These are phyloP conservation scores for Microcebus tavaratra DNA, from an alignment of 2,113 vertebrate species.

Conservation along the genomic window DNA sequence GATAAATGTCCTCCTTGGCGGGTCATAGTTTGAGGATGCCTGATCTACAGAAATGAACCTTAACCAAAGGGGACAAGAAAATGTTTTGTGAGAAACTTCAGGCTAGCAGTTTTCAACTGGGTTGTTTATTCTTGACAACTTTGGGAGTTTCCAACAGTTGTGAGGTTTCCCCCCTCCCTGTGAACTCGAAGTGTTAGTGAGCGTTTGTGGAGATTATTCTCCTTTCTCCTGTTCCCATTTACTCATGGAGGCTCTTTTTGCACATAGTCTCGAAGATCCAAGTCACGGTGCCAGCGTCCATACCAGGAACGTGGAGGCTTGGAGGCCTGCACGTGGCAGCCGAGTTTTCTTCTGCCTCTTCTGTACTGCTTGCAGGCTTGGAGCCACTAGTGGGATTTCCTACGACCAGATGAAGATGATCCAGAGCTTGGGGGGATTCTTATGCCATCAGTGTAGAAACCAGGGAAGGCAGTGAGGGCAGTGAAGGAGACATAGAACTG, in stretches of 20 bases:
- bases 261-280: background rate
- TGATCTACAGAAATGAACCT: background rate
- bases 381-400: background rate
- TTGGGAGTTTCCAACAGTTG: background rate
- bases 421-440: background rate
- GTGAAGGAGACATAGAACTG: background rate
- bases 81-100: background rate
- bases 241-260: background rate
- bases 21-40: too few relatives aligned
- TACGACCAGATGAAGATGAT: background rate
- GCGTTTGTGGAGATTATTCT: background rate
- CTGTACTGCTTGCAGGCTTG: background rate
- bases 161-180: background rate
- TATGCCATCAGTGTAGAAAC: background rate
- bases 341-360: background rate
- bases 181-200: background rate
- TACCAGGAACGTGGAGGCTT: rapidly evolving
- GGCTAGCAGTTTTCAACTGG: background rate
- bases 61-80: background rate
- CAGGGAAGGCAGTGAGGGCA: background rate
- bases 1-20: too few relatives aligned
- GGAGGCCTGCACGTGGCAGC: background rate
- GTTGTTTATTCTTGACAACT: background rate
- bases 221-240: background rate
- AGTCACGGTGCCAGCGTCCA: too few relatives aligned